Conservation (phyloP, 2,797 vertebrate genomes). For the Trematomus bernacchii region DNA sequence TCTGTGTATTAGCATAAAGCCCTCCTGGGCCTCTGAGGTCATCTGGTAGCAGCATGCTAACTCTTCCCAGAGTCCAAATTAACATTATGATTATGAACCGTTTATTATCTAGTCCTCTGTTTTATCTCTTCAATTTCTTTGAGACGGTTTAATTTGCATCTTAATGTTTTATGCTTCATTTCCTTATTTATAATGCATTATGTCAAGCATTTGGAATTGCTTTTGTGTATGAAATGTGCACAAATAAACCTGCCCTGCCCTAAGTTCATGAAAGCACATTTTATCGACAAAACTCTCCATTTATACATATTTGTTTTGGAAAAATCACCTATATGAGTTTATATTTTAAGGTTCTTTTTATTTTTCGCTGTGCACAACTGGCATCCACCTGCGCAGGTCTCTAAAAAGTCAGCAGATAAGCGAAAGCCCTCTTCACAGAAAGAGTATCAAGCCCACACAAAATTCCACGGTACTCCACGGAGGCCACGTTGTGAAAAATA, state of each 20-base stretch:
- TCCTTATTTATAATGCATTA: constrained; percentile 4
- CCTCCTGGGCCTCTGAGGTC: not conserved
- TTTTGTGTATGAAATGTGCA: constrained; percentile 5
- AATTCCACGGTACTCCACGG: constrained; percentile 36
- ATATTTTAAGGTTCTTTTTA: not conserved
- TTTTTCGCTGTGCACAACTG: not conserved
- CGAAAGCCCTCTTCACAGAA: constrained; percentile 41
- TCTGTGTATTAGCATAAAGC: not conserved
- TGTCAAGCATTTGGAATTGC: not conserved
- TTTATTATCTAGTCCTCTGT: not conserved
- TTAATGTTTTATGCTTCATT: constrained; percentile 5
- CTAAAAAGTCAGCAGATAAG: constrained; percentile 51
- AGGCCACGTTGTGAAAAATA: constrained; percentile 47
- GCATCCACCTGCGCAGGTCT: constrained; percentile 35
- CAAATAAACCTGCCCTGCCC: constrained; percentile 1
- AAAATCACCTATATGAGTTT: not conserved
- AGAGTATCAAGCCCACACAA: constrained; percentile 38
- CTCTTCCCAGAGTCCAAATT: constrained; percentile 2
- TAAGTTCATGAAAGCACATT: not conserved
- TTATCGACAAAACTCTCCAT: not conserved
- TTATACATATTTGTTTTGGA: not conserved
- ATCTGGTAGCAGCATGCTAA: not conserved
- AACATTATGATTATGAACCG: not conserved
- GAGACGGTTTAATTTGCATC: constrained; percentile 16
- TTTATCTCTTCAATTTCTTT: constrained; percentile 9